A percentile compares a stretch with the other conserved stretches of the same genome.
These are phyloP conservation scores for Anoplolepis gracilipes DNA, from an alignment of 1,140 invertebrate species.

Conservation along the genomic window DNA sequence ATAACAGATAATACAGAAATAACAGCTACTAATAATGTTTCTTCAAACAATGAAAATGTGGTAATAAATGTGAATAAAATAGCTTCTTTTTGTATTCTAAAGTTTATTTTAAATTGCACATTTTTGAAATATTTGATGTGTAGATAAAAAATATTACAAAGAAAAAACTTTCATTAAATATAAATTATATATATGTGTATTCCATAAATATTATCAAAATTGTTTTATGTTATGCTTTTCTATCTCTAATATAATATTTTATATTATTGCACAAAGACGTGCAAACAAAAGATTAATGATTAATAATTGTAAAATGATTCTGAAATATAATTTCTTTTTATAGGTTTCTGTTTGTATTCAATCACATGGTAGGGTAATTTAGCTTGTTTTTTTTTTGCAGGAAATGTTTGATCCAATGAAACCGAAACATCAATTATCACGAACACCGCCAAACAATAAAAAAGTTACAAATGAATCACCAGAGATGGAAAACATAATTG, in stretches of 20 bases:
- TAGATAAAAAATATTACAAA: too few relatives aligned
- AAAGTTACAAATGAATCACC: not conserved
- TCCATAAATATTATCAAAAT: too few relatives aligned
- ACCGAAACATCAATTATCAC: conserved; percentile 70
- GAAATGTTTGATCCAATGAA: conserved; percentile 74
- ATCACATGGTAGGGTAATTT: not conserved
- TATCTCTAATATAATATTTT: too few relatives aligned
- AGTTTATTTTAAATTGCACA: too few relatives aligned
- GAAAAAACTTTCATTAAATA: too few relatives aligned
- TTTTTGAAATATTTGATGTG: too few relatives aligned
- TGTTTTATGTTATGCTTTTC: too few relatives aligned
- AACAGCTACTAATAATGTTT: not conserved
- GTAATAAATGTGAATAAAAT: not conserved
- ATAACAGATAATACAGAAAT: not conserved
- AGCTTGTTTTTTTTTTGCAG: conserved; percentile 20
- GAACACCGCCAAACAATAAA: conserved; percentile 65
- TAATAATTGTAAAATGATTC: too few relatives aligned
- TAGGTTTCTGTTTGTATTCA: not conserved
- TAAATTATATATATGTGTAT: too few relatives aligned
- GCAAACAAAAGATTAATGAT: too few relatives aligned
- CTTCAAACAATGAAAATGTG: not conserved
- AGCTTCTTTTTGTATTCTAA: not conserved
- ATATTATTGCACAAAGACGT: too few relatives aligned
- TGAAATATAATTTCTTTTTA: too few relatives aligned
- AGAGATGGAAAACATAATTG: not conserved